phyloP scores from a whole-genome alignment of 1,140 invertebrate genomes.

The Bombus haemorrhoidalis region DNA sequence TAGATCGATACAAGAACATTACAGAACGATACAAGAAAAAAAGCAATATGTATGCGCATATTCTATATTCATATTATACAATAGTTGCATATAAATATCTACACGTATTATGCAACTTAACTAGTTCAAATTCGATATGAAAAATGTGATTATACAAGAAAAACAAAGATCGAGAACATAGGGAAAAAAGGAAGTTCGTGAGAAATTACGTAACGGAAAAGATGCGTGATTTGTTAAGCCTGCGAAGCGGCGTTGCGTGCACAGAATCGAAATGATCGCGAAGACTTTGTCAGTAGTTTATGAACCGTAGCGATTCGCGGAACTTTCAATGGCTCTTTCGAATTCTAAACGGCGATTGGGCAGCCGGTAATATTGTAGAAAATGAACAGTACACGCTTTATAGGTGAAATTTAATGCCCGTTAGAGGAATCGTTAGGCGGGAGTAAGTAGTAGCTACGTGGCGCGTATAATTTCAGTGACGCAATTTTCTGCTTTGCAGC shows the following conservation, averaged over 20 bases:
- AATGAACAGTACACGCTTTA: constrained; percentile 29
- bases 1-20: too few species aligned
- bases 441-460: neutral
- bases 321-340: constrained; percentile 18
- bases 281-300: constrained; percentile 35
- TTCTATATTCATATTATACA: too few species aligned
- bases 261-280: constrained; percentile 19
- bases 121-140: neutral
- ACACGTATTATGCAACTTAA: neutral
- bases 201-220: constrained; percentile 22
- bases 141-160: too few species aligned
- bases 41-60: too few species aligned
- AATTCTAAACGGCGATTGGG: neutral
- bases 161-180: neutral
- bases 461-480: constrained; percentile 15
- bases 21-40: too few species aligned
- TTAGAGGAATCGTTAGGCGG: neutral
- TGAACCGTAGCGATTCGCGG: constrained; percentile 32
- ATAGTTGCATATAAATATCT: too few species aligned
- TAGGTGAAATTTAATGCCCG: constrained; percentile 31
- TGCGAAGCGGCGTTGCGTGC: neutral
- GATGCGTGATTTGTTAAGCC: neutral
- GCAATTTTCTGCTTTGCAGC: constrained; percentile 32
- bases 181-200: neutral
- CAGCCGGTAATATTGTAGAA: constrained; percentile 1